A percentile compares a stretch with the other conserved stretches of the same genome.
Conservation (phyloP, 64 coral and sea anemone species). For the Porites lutea region DNA sequence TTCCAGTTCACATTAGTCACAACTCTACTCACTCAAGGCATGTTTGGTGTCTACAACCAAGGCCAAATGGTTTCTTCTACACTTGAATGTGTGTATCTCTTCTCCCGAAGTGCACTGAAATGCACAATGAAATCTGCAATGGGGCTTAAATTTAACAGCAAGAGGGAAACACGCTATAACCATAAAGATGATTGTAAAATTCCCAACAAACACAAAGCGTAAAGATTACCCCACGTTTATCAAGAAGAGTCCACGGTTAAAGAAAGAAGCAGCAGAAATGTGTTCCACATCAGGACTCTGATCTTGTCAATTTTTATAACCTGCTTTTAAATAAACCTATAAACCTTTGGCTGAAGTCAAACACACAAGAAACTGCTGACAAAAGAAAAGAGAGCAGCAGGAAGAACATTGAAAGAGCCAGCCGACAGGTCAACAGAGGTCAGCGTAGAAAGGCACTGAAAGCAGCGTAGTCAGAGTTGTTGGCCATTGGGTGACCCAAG, state of each 20-base stretch:
- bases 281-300: neutral
- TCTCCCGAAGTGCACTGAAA: slow-evolving; percentile 18
- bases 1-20: no score
- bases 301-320: no score
- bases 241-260: slow-evolving; percentile 41
- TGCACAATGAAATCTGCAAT: slow-evolving; percentile 58
- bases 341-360: slow-evolving; percentile 41
- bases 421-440: neutral
- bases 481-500: slow-evolving; percentile 26
- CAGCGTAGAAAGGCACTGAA: neutral
- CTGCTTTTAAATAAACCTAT: no score
- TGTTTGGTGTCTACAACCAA: slow-evolving; percentile 63
- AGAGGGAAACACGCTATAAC: slow-evolving; percentile 30
- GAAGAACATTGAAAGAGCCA: slow-evolving; percentile 1
- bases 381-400: slow-evolving; percentile 34
- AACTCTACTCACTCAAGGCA: slow-evolving; percentile 1
- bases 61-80: slow-evolving; percentile 62
- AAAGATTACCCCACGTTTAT: slow-evolving; percentile 52
- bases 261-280: slow-evolving; percentile 53
- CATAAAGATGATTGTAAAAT: slow-evolving; percentile 42
- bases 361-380: slow-evolving; percentile 39
- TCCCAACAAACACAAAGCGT: slow-evolving; percentile 32
- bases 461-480: slow-evolving; percentile 9
- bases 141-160: slow-evolving; percentile 58
- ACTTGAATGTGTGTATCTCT: slow-evolving; percentile 55